A percentile compares a stretch with the other conserved stretches of the same genome.
Conservation (phyloP, 2,888 invertebrate genomes). For the Litoditis marina region DNA sequence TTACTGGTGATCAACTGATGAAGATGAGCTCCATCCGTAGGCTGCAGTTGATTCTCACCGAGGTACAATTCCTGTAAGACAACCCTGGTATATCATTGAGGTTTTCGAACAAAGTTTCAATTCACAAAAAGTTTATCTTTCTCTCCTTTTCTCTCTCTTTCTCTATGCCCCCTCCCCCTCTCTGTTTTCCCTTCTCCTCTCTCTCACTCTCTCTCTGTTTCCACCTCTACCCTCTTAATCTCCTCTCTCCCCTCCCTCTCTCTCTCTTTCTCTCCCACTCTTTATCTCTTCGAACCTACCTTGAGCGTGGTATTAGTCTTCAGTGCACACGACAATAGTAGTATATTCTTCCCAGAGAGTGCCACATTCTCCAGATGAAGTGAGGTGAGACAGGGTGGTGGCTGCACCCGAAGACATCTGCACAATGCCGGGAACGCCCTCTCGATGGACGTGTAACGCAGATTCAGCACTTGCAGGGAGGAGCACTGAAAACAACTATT, state of each 20-base stretch:
- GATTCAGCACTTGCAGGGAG: slow-evolving; percentile 73
- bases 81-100: slow-evolving; percentile 66
- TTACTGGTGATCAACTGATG: slow-evolving; percentile 76
- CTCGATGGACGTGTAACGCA: slow-evolving; percentile 70
- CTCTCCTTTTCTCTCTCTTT: too few species aligned
- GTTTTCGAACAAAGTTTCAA: too few species aligned
- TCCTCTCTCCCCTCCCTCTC: too few species aligned
- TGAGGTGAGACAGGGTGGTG: slow-evolving; percentile 70
- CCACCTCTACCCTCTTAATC: too few species aligned
- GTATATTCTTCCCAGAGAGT: slow-evolving; percentile 74
- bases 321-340: slow-evolving; percentile 72
- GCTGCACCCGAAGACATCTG: slow-evolving; percentile 72
- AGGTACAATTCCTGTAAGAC: slow-evolving; percentile 73
- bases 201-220: too few species aligned
- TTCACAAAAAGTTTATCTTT: too few species aligned
- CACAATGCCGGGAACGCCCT: slow-evolving; percentile 60
- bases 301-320: slow-evolving; percentile 70
- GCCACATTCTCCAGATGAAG: slow-evolving; percentile 77
- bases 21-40: slow-evolving; percentile 76
- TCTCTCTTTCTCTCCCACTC: too few species aligned
- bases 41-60: slow-evolving; percentile 76
- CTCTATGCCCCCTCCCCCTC: too few species aligned
- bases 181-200: too few species aligned
- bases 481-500: slow-evolving; percentile 67
- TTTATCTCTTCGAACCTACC: too few species aligned